Conservation (phyloP, 2,797 vertebrate genomes). For the Aulostomus chinensis region DNA sequence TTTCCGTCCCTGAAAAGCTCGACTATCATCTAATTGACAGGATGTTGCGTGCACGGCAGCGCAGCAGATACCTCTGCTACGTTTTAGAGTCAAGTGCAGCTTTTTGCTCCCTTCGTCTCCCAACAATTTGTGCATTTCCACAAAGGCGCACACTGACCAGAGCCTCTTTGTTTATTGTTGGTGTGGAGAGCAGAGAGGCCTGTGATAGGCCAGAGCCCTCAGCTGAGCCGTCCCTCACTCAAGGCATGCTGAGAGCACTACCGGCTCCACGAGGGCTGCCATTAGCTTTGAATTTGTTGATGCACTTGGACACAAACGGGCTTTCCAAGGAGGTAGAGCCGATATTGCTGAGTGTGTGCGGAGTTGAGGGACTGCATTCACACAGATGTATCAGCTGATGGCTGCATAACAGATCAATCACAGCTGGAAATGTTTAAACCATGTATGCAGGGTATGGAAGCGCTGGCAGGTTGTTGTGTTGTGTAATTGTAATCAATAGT, state of each 20-base stretch:
- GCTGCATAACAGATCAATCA: constrained; percentile 33
- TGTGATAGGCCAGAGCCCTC: constrained; percentile 32
- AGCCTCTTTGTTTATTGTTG: constrained; percentile 73
- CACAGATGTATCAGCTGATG: constrained; percentile 14
- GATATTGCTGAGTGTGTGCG: too few species aligned
- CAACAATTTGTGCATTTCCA: constrained; percentile 44
- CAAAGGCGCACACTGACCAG: constrained; percentile 28
- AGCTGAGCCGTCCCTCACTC: constrained; percentile 54
- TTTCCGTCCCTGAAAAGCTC: too few species aligned
- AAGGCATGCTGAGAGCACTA: constrained; percentile 24
- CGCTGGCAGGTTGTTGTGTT: constrained; percentile 52
- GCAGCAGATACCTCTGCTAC: background rate
- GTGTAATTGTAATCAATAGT: constrained; percentile 74
- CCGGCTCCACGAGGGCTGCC: constrained; percentile 38
- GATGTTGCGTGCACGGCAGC: background rate
- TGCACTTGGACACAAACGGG: background rate
- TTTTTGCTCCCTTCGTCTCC: constrained; percentile 16
- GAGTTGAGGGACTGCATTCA: background rate
- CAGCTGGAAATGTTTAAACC: constrained; percentile 44
- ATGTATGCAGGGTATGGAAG: constrained; percentile 27
- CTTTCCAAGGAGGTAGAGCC: too few species aligned
- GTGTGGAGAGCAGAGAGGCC: constrained; percentile 32
- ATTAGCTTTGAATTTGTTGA: constrained; percentile 45
- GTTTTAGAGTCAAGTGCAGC: constrained; percentile 30
- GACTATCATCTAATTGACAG: background rate